Evolutionary conservation across 2,113 vertebrate species (phyloP).

Genomic region (Brachypteracias leptosomus): DNA sequence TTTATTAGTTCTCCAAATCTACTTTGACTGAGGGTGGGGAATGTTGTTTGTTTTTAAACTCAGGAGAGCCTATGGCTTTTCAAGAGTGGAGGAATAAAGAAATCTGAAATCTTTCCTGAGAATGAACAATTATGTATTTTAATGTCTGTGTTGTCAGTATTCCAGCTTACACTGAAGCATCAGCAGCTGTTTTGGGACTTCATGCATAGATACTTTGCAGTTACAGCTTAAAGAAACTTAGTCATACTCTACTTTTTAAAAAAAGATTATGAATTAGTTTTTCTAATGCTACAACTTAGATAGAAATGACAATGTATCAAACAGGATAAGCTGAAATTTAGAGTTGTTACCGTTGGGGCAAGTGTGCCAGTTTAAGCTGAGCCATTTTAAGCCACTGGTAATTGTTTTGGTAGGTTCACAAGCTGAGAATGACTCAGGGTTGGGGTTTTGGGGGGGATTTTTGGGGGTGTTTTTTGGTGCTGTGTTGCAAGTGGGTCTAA

Average conservation of each 20-base stretch:
- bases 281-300: background rate
- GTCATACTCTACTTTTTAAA: background rate
- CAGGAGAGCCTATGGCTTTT: background rate
- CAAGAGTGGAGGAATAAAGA: background rate
- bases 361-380: background rate
- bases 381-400: background rate
- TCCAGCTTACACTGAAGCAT: background rate
- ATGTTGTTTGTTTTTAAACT: background rate
- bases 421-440: background rate
- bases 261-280: background rate
- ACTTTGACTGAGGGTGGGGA: fast-evolving
- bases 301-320: background rate
- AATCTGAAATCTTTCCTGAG: background rate
- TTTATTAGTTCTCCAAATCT: background rate
- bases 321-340: background rate
- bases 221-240: background rate
- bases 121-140: background rate
- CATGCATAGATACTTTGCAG: background rate
- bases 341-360: background rate
- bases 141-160: background rate
- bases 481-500: background rate
- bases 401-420: background rate
- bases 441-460: background rate
- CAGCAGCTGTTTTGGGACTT: background rate
- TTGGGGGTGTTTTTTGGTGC: background rate